Percentiles rank a stretch among this genome's conserved stretches.
Conservation (phyloP, 2,888 invertebrate genomes). For the Euzetes globulus region DNA sequence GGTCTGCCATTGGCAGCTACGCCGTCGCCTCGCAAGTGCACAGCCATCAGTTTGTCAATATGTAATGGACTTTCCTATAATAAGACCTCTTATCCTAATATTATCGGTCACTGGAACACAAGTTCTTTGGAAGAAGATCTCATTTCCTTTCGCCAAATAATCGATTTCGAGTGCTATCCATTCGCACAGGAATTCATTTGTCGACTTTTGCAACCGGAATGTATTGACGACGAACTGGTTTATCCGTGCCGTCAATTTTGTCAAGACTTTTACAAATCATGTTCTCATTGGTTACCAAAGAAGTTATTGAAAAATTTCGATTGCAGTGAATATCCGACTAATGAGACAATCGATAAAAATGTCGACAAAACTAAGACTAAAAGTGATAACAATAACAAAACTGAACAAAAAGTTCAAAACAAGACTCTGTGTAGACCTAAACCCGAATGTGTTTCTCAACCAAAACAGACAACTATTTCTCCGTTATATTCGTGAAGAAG, state of each 20-base stretch:
- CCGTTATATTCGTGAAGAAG: conserved; percentile 1
- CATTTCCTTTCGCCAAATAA: conserved; percentile 64
- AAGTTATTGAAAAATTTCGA: conserved; percentile 65
- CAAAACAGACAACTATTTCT: conserved; percentile 1
- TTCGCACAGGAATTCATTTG: conserved; percentile 84
- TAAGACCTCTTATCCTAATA: conserved; percentile 72
- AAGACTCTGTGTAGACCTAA: background rate
- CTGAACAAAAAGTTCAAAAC: background rate
- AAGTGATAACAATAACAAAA: background rate
- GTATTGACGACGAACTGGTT: conserved; percentile 48
- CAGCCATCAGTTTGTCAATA: conserved; percentile 42
- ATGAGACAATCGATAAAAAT: background rate
- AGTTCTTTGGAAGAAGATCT: conserved; percentile 65
- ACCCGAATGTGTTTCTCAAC: conserved; percentile 19
- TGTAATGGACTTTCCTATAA: conserved; percentile 60
- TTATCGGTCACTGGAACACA: conserved; percentile 59
- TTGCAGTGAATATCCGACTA: conserved; percentile 63
- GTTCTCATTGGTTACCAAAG: conserved; percentile 65
- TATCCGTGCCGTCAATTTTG: conserved; percentile 73
- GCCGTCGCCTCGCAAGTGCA: conserved; percentile 42
- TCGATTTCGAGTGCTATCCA: conserved; percentile 81
- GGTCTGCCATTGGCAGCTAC: conserved; percentile 40
- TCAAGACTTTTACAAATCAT: conserved; percentile 71
- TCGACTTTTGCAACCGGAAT: conserved; percentile 72
- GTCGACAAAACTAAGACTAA: background rate